These are phyloP conservation scores for Drosophila pandora DNA, from an alignment of 1,140 invertebrate genomes.

Conservation along the genomic window DNA sequence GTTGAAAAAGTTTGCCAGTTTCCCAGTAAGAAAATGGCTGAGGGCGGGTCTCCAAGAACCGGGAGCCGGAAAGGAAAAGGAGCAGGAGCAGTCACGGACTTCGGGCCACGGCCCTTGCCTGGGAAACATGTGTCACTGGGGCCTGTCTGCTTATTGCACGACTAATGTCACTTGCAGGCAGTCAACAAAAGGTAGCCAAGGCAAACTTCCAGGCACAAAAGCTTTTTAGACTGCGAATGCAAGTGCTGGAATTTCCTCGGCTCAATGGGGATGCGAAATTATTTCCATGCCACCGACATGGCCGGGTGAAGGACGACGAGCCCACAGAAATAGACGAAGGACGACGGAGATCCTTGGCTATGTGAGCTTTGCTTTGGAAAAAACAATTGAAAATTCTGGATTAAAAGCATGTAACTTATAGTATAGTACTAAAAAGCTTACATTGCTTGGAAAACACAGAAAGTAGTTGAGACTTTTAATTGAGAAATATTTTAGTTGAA, in stretches of 20 bases:
- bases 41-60: conserved; percentile 31
- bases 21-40: conserved; percentile 10
- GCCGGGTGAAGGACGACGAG: conserved; percentile 51
- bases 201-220: conserved; percentile 70
- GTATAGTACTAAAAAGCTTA: neutral
- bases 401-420: neutral
- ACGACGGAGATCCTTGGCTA: neutral
- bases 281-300: conserved; percentile 58
- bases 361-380: neutral
- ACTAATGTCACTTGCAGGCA: conserved; percentile 78
- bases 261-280: conserved; percentile 68
- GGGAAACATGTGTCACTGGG: conserved; percentile 78
- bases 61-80: conserved; percentile 8
- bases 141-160: conserved; percentile 80
- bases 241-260: conserved; percentile 59
- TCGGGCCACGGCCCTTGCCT: conserved; percentile 47
- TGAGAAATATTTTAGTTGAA: neutral
- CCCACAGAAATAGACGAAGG: conserved; percentile 8
- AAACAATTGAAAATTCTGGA: conserved; percentile 1
- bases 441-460: neutral
- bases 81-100: conserved; percentile 40
- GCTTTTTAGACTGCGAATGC: conserved; percentile 68
- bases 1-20: conserved; percentile 62
- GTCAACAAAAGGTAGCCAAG: conserved; percentile 72
- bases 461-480: neutral